Base-by-base conservation (phyloP, 1,140 invertebrate genomes). In the Diorhabda elongata region DNA sequence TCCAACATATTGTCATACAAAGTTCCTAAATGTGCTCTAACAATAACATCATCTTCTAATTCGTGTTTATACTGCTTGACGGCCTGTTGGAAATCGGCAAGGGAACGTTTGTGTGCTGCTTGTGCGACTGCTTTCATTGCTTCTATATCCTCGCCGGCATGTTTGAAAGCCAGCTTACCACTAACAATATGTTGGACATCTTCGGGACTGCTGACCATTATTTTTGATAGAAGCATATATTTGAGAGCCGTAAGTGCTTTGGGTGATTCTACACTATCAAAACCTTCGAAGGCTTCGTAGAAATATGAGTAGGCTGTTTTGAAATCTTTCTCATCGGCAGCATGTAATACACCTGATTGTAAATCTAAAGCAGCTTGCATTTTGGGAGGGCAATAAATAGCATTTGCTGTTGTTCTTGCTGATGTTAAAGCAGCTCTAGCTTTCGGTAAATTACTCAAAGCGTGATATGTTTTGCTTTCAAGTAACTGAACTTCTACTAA, bases 241-340 rank as follows among this genome's bases (percentile, higher is more conserved):
- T 99, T 99, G 2, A 99, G 84, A 41, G 96, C 94, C 57, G 90
- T 93, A 3, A 99, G 82, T 6, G 98, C 97, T 82, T 96, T 97
- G 8, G 90, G 89, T 77, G 88, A 91, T 78, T 98, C 96, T 11
- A 97, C 92, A 73, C 95, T 97, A 82, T 99, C 97, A 83, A 97
- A 99, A 71, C 97, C 97, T 87, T 99, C 98, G 84, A 99, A 99
- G 52, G 98, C 98, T 86, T 99, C 98, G 84, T 99, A 99, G 81
- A 99, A 99, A 81, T 99, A 99, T 56, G 98, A 99, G 82, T 98
- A 99, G 52, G 98, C 98, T 74, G 98, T 99, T 87, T 99, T 99
- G 81, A 99, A 99, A 80, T 99, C 98, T 78, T 93, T 90, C 82
- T 99, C 98, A 82, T 99, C 98, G 44, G 97, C 98, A 56, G 98